phyloP scores from a whole-genome alignment of 2,113 vertebrate genomes.

The Crocuta crocuta region DNA sequence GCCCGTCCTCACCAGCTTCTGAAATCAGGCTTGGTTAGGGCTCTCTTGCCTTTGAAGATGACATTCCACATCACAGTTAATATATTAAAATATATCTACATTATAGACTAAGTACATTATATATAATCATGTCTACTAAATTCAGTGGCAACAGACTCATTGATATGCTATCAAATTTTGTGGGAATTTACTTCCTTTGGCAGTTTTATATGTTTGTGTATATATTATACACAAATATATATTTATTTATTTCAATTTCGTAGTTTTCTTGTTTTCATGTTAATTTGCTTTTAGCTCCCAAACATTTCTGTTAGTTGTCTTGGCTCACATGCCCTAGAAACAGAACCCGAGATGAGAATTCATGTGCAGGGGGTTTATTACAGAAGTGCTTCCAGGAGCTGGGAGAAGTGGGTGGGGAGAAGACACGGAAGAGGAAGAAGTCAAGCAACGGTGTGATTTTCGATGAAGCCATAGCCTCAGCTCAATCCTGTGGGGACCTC shows the following conservation, averaged over 20 bases:
- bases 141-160: not conserved
- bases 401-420: not conserved
- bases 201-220: not conserved
- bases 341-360: not conserved
- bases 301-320: not conserved
- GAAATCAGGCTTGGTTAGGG: not conserved
- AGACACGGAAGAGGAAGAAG: not conserved
- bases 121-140: not conserved
- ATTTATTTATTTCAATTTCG: not conserved
- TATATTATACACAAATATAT: not conserved
- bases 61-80: not conserved
- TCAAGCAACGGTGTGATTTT: not conserved
- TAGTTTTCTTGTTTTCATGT: not conserved
- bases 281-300: constrained; percentile 1
- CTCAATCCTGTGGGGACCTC: not conserved
- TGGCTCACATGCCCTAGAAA: not conserved
- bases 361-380: not conserved
- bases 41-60: not conserved
- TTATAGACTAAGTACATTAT: not conserved
- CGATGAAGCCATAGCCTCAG: not conserved
- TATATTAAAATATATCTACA: not conserved
- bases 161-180: not conserved
- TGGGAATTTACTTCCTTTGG: not conserved
- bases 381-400: not conserved
- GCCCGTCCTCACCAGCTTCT: not conserved